A percentile compares a stretch with the other conserved stretches of the same genome.
Conservation (phyloP, 2,888 invertebrate genomes). For the Protonemura montana region DNA sequence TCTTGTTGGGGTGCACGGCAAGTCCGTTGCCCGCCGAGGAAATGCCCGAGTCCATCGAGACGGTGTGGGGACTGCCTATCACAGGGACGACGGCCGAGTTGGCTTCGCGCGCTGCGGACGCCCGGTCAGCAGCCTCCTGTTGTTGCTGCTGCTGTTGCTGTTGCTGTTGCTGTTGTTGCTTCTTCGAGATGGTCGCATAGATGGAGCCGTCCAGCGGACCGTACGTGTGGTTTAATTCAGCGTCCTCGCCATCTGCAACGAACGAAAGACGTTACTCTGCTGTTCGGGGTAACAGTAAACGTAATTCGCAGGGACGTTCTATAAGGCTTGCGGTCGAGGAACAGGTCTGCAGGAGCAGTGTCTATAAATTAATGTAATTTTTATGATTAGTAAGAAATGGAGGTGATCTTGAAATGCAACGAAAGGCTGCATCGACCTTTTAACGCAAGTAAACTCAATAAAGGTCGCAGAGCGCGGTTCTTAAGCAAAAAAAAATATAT, state of each 20-base stretch:
- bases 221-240: constrained; percentile 70
- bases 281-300: constrained; percentile 5
- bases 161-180: constrained; percentile 58
- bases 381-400: constrained; percentile 7
- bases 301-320: background rate
- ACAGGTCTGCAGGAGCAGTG: background rate
- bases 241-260: constrained; percentile 33
- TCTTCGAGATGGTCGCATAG: constrained; percentile 71
- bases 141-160: constrained; percentile 54
- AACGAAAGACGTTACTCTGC: background rate
- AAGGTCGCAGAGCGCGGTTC: background rate
- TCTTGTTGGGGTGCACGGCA: constrained; percentile 59
- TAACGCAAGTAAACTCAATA: background rate
- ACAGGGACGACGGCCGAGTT: constrained; percentile 55
- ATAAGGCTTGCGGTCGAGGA: background rate
- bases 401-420: constrained; percentile 4
- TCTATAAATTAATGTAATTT: constrained; percentile 12
- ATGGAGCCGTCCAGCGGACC: constrained; percentile 90
- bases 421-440: constrained; percentile 8
- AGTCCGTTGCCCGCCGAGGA: constrained; percentile 73
- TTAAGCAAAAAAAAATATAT: background rate
- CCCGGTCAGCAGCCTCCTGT: constrained; percentile 39
- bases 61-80: constrained; percentile 77
- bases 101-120: constrained; percentile 44
- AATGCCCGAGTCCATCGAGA: constrained; percentile 92